A percentile compares a stretch with the other conserved stretches of the same genome.
Conservation (phyloP, 2,888 invertebrate genomes). For the Caenorhabditis macrosperma region DNA sequence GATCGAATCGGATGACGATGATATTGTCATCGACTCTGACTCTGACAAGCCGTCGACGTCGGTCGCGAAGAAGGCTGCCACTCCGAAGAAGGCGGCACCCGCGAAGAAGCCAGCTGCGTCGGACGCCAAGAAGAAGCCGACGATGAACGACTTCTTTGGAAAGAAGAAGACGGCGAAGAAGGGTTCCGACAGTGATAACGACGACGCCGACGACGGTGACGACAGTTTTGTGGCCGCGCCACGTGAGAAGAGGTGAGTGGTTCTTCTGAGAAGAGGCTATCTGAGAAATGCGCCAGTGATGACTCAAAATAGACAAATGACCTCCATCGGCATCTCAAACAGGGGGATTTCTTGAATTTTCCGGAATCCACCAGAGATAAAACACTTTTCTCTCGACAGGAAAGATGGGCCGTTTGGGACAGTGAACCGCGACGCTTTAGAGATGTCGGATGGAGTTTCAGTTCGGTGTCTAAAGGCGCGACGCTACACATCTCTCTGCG, state of each 20-base stretch:
- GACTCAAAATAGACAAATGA: slow-evolving; percentile 44
- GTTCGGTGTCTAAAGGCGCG: slow-evolving; percentile 53
- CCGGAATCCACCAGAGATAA: neutral
- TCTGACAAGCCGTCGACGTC: slow-evolving; percentile 28
- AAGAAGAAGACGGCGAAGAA: slow-evolving; percentile 32
- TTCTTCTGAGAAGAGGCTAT: neutral
- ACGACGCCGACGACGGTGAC: slow-evolving; percentile 52
- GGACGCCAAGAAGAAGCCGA: slow-evolving; percentile 33
- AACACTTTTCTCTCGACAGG: neutral
- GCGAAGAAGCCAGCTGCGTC: slow-evolving; percentile 33
- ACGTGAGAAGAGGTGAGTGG: slow-evolving; percentile 51
- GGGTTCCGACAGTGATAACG: slow-evolving; percentile 45
- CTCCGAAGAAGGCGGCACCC: slow-evolving; percentile 40
- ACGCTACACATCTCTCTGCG: slow-evolving; percentile 18
- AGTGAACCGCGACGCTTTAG: slow-evolving; percentile 48
- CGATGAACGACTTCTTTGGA: slow-evolving; percentile 55
- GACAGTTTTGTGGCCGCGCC: slow-evolving; percentile 39
- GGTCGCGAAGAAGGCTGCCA: slow-evolving; percentile 22
- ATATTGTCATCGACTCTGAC: slow-evolving; percentile 27
- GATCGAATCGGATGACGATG: slow-evolving; percentile 35
- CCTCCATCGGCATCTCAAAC: slow-evolving; percentile 8
- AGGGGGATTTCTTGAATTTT: slow-evolving; percentile 2
- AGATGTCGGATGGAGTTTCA: slow-evolving; percentile 16
- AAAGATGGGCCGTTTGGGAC: slow-evolving; percentile 10
- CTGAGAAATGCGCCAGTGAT: slow-evolving; percentile 20